Evolutionary conservation across 2,113 vertebrate genomes (phyloP).

Genomic region (Dipodomys stephensi): DNA sequence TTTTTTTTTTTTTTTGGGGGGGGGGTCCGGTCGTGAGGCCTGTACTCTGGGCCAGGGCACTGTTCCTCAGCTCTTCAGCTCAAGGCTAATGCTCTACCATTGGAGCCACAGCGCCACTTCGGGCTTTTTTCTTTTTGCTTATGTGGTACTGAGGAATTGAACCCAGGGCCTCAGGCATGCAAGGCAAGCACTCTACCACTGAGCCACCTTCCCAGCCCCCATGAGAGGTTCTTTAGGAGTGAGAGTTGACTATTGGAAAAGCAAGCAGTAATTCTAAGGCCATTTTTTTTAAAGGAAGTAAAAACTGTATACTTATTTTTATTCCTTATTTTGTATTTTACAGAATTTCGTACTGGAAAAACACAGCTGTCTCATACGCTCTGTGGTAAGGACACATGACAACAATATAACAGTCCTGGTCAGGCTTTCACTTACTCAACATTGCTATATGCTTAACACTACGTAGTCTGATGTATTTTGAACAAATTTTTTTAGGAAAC

Average conservation of each 20-base stretch:
- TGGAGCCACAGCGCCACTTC: no score
- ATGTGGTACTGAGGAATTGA: no score
- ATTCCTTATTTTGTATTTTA: slow-evolving; percentile 65
- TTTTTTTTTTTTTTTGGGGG: no score
- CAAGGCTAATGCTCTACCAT: no score
- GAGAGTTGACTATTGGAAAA: slow-evolving; percentile 32
- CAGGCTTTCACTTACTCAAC: neutral
- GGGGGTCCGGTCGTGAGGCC: no score
- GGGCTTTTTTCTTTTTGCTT: no score
- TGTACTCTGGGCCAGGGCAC: no score
- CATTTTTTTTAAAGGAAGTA: neutral
- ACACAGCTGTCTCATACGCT: slow-evolving; percentile 98
- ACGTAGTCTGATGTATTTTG: neutral
- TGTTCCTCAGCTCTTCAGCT: no score
- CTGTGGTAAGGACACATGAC: slow-evolving; percentile 91
- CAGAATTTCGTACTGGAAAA: slow-evolving; percentile 99
- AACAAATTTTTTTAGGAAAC: slow-evolving; percentile 24
- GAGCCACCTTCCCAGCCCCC: no score
- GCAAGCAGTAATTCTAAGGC: slow-evolving; percentile 29
- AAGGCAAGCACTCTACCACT: no score
- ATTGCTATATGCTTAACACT: neutral
- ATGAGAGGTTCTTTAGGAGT: slow-evolving; percentile 46
- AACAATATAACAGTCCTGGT: neutral
- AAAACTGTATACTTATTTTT: no score
- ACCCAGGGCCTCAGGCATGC: no score